These are phyloP conservation scores for Eleginops maclovinus DNA, from an alignment of 2,113 vertebrate species.

Conservation along the genomic window DNA sequence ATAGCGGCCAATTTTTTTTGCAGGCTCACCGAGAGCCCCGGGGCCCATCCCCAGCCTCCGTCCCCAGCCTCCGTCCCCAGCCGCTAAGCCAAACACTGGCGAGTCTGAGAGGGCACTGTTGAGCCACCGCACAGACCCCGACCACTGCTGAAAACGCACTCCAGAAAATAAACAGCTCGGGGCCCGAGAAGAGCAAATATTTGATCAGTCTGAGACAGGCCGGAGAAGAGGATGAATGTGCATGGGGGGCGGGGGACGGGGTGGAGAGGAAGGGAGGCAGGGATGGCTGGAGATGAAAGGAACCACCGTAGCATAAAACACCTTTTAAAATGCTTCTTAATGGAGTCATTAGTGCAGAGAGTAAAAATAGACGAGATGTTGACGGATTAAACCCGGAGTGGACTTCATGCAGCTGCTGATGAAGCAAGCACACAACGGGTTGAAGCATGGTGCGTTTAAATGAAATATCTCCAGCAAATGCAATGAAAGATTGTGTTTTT, in stretches of 20 bases:
- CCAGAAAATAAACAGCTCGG: slow-evolving; percentile 75
- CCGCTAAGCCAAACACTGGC: slow-evolving; percentile 78
- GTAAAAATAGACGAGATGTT: neutral
- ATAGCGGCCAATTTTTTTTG: slow-evolving; percentile 55
- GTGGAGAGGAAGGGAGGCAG: slow-evolving; percentile 5
- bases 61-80: slow-evolving; percentile 64
- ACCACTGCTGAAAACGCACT: slow-evolving; percentile 73
- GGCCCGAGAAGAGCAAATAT: slow-evolving; percentile 80
- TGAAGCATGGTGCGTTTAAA: too few species aligned
- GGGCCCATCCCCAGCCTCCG: slow-evolving; percentile 49
- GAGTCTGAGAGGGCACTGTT: slow-evolving; percentile 78
- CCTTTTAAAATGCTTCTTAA: neutral
- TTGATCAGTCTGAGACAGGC: slow-evolving; percentile 73
- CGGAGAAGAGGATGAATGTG: slow-evolving; percentile 58
- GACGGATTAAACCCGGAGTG: neutral
- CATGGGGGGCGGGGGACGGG: slow-evolving; percentile 12
- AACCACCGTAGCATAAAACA: slow-evolving; percentile 28
- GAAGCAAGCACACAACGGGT: too few species aligned
- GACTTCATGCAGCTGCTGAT: neutral
- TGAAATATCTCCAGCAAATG: too few species aligned
- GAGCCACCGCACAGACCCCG: slow-evolving; percentile 50
- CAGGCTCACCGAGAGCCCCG: slow-evolving; percentile 54
- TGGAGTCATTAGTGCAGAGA: neutral
- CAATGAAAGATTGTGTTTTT: too few species aligned
- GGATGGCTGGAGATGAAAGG: slow-evolving; percentile 55